Conservation (phyloP, 1,140 invertebrate genomes). For the Aphaenogaster floridana region DNA sequence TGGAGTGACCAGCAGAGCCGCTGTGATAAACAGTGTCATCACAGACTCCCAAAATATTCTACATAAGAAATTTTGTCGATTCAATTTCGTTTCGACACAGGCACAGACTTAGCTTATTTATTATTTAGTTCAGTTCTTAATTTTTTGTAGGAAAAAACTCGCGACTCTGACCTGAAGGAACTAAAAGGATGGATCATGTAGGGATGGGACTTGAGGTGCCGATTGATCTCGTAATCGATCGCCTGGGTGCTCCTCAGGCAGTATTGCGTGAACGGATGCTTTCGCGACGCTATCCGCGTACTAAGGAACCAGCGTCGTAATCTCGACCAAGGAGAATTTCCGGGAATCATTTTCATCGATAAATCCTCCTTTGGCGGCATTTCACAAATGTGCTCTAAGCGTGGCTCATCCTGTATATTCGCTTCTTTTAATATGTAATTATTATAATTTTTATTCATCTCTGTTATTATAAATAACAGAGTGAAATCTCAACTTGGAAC, state of each 20-base stretch:
- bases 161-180: slow-evolving; percentile 74
- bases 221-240: slow-evolving; percentile 81
- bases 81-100: not conserved
- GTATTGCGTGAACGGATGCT: slow-evolving; percentile 75
- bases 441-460: not conserved
- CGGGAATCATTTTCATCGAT: slow-evolving; percentile 56
- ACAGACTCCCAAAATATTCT: slow-evolving; percentile 80
- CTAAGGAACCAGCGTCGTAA: slow-evolving; percentile 72
- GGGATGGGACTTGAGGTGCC: slow-evolving; percentile 78
- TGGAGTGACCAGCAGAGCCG: slow-evolving; percentile 69
- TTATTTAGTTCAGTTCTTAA: not conserved
- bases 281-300: slow-evolving; percentile 62
- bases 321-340: slow-evolving; percentile 43
- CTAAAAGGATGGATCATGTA: slow-evolving; percentile 84
- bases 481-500: not conserved
- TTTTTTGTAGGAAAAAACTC: not conserved
- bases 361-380: slow-evolving; percentile 60
- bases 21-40: slow-evolving; percentile 73
- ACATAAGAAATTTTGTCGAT: not conserved
- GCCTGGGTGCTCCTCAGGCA: slow-evolving; percentile 79
- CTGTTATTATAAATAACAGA: slow-evolving; percentile 1
- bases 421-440: slow-evolving; percentile 13
- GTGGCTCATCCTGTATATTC: slow-evolving; percentile 31
- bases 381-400: slow-evolving; percentile 76
- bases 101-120: not conserved